A percentile compares a stretch with the other conserved stretches of the same genome.
These are phyloP conservation scores for Polyploca ridens DNA, from an alignment of 2,888 invertebrate genomes.

Conservation along the genomic window DNA sequence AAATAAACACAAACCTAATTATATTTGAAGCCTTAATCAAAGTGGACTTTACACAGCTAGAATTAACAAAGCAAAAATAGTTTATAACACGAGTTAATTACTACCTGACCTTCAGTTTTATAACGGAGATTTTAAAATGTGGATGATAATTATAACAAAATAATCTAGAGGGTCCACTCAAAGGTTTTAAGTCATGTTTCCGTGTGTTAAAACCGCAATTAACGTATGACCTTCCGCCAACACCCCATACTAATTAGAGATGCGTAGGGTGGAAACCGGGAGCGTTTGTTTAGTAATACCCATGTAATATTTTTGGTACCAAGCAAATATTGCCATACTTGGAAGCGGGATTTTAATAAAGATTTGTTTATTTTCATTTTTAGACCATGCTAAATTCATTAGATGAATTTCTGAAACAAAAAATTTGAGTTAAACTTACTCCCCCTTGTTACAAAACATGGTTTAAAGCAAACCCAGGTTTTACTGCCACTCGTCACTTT, in stretches of 20 bases:
- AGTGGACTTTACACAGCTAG: background rate
- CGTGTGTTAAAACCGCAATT: conserved; percentile 62
- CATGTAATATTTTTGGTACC: background rate
- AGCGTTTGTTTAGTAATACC: conserved; percentile 9
- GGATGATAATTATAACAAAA: conserved; percentile 61
- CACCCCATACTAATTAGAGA: conserved; percentile 57
- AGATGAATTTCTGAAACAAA: too few relatives aligned
- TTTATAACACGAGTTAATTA: conserved; percentile 8
- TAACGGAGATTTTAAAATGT: conserved; percentile 26
- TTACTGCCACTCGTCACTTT: too few relatives aligned
- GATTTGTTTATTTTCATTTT: too few relatives aligned
- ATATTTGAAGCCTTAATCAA: conserved; percentile 16
- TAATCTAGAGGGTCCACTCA: conserved; percentile 53
- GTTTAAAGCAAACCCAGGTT: too few relatives aligned
- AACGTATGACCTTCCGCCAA: conserved; percentile 55
- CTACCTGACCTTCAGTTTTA: background rate
- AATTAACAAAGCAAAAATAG: conserved; percentile 6
- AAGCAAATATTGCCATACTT: background rate
- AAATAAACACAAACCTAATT: conserved; percentile 16
- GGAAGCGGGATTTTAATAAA: background rate
- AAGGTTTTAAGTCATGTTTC: conserved; percentile 58
- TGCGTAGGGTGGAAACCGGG: conserved; percentile 19
- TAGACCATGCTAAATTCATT: too few relatives aligned
- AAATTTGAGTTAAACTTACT: too few relatives aligned
- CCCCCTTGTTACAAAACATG: too few relatives aligned